phyloP scores from a whole-genome alignment of 2,888 invertebrate genomes.

The Beris morrisii region DNA sequence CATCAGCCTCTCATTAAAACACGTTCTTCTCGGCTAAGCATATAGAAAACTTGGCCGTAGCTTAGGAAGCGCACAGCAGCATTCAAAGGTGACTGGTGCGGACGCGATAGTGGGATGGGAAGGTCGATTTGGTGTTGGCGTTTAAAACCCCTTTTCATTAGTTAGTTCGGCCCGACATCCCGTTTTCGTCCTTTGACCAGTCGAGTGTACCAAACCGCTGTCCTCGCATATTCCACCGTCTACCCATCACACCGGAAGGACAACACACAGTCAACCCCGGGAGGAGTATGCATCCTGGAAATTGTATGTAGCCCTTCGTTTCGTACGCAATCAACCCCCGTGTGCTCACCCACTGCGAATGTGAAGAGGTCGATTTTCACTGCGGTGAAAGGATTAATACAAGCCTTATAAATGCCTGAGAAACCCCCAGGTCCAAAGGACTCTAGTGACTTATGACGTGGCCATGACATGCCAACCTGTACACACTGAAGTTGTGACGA shows the following conservation, averaged over 20 bases:
- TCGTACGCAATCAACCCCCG: no score
- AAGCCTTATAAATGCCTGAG: background rate
- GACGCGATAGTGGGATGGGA: background rate
- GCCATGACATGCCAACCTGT: constrained; percentile 9
- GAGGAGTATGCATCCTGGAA: no score
- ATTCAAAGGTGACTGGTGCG: constrained; percentile 8
- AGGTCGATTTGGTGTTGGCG: constrained; percentile 46
- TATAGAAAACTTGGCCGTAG: background rate
- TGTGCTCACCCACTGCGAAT: no score
- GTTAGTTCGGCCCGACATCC: constrained; percentile 1
- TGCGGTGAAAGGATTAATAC: constrained; percentile 8
- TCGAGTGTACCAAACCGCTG: constrained; percentile 46
- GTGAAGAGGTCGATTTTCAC: no score
- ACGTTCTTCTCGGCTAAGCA: background rate
- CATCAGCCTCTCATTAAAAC: background rate
- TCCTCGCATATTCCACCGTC: background rate
- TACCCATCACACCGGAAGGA: background rate
- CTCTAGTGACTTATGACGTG: constrained; percentile 14
- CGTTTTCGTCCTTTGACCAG: constrained; percentile 49
- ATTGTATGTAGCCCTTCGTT: no score
- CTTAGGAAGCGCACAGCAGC: constrained; percentile 1
- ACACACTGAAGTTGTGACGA: constrained; percentile 8
- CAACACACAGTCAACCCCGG: no score
- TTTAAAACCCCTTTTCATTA: constrained; percentile 47
- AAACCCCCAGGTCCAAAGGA: background rate